Evolutionary conservation across 2,113 vertebrate species (phyloP), one percentile per base, ranked within the genome.

Genomic region (Eublepharis macularius): DNA sequence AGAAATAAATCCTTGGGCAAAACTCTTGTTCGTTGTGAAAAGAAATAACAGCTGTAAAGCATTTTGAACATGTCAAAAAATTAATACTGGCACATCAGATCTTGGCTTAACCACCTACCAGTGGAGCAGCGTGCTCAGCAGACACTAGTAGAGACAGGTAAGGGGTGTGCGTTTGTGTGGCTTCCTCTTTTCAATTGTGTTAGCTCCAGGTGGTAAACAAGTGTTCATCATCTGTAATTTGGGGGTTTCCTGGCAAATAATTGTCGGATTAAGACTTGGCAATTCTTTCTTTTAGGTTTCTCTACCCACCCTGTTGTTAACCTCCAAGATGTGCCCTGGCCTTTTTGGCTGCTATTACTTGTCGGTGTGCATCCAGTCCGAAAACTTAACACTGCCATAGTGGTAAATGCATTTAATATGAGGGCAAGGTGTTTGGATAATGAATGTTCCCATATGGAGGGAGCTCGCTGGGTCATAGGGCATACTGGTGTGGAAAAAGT

Each of bases 201-300:
- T 80, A 41, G n/a, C 54, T 0, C 0, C 60, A 63, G 24, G 26
- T 85, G 32, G 68, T 2, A 43, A 81, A 57, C 41, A 39, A 78
- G 24, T 69, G 57, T 68, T 85, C 49, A 80, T 51, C 57, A 80
- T 51, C 57, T 72, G 10, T 69, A 80, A 47, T 54, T 47, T 72
- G 57, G 47, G 69, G 82, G 78, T 90, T 91, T 89, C 54, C 74
- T 83, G 36, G 49, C 45, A 83, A 76, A 79, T 73, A 83, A 34
- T n/a, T 26, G 17, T 36, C 39, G 77, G 75, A 79, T 41, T 66
- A 76, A 51, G 13, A 68, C 10, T 13, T 80, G 73, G 75, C 83
- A 84, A 76, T 84, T 65, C 45, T 57, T 45, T 73, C 45, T 29
- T 41, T 0, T 0, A 17, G 24, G 60, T 5, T 21, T 49, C 74